A percentile compares a stretch with the other conserved stretches of the same genome.
Conservation (phyloP, 2,888 invertebrate genomes). For the Pachycephus smyrnensis region DNA sequence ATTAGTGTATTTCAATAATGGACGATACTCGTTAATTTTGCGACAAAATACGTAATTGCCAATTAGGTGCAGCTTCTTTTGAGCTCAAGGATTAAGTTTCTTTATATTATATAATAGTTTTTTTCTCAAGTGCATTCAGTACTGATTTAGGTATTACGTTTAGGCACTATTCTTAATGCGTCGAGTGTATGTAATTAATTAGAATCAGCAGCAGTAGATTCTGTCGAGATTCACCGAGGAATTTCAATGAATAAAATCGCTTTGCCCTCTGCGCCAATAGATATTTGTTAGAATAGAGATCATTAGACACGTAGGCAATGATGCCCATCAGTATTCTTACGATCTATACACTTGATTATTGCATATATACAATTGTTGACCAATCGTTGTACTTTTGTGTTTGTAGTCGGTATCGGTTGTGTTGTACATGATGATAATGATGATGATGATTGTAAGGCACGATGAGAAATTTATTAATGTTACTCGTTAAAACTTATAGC, state of each 20-base stretch:
- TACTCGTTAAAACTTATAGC: conserved; percentile 16
- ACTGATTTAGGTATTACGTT: not conserved
- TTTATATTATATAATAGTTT: too few relatives aligned
- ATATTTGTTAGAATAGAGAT: not conserved
- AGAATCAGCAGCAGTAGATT: not conserved
- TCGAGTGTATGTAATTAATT: not conserved
- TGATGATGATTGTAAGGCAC: not conserved
- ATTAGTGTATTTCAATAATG: not conserved
- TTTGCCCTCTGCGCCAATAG: not conserved
- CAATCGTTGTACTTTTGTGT: conserved; percentile 41
- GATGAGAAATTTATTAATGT: conserved; percentile 26
- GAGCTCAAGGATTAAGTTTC: not conserved
- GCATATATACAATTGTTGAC: conserved; percentile 42
- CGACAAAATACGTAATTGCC: not conserved
- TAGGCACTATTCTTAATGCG: not conserved
- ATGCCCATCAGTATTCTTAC: conserved; percentile 30
- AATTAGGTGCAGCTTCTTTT: not conserved
- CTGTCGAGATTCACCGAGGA: not conserved
- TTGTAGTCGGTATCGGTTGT: conserved; percentile 21
- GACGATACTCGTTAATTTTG: not conserved
- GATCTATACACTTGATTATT: not conserved
- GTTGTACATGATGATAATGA: not conserved
- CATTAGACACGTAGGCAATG: not conserved
- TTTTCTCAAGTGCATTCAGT: too few relatives aligned
- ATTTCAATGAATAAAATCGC: not conserved